Conservation (phyloP, 2,888 invertebrate genomes). For the Morpho deidamia region DNA sequence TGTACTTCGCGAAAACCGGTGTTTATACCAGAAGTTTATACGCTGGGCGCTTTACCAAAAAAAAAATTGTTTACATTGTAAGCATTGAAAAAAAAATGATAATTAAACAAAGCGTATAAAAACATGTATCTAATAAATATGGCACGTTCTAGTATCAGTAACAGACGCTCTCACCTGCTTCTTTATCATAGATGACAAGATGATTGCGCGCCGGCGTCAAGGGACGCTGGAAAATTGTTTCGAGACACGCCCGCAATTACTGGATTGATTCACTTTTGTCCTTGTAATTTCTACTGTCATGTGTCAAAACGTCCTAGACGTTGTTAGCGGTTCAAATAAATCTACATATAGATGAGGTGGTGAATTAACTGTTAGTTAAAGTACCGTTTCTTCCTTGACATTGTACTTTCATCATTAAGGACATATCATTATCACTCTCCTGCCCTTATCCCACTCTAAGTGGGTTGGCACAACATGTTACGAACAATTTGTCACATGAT, state of each 20-base stretch:
- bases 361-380: background rate
- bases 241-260: conserved; percentile 35
- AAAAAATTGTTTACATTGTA: no score
- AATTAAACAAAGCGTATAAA: conserved; percentile 1
- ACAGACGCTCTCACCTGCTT: conserved; percentile 1
- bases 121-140: conserved; percentile 1
- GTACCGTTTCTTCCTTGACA: background rate
- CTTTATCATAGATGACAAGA: conserved; percentile 5
- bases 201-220: conserved; percentile 3
- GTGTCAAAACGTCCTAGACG: background rate
- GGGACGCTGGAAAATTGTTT: conserved; percentile 37
- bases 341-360: conserved; percentile 7
- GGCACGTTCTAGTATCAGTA: background rate
- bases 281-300: conserved; percentile 1
- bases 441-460: no score
- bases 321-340: conserved; percentile 4
- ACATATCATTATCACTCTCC: no score
- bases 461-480: no score
- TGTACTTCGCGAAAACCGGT: no score
- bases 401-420: no score
- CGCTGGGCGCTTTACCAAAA: no score
- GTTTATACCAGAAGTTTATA: no score
- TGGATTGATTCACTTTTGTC: conserved; percentile 43
- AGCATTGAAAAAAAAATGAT: background rate
- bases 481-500: no score